Base-by-base conservation (phyloP, 2,888 invertebrate genomes). In the Luffia ferchaultella region DNA sequence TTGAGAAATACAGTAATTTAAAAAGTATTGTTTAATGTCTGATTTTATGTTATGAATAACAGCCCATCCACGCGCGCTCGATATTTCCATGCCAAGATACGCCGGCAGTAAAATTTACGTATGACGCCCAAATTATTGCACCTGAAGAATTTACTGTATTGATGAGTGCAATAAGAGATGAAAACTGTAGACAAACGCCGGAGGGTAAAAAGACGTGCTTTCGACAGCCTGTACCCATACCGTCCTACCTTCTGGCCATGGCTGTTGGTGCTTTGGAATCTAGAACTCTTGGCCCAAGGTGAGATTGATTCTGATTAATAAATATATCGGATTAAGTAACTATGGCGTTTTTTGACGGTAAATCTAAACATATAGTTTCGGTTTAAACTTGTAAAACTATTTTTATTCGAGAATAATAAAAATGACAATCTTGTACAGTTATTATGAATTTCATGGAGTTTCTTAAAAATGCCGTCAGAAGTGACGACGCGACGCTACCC, bases 31-130 rank as follows among this genome's bases (percentile, higher is more conserved):
- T n/a, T n/a, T n/a, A n/a, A n/a, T n/a, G n/a, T n/a, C n/a, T n/a
- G n/a, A n/a, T n/a, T n/a, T n/a, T n/a, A n/a, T n/a, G n/a, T n/a
- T n/a, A n/a, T n/a, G n/a, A n/a, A n/a, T n/a, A n/a, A 30, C 66
- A 93, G 90, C 91, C 94, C 1, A 95, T 96, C 57, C 94, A 96
- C 77, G 94, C 95, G 0, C 88, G 97, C 45, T 93, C 96, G 1
- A 88, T 97, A 57, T 61, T 96, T 1, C 97, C 97, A 0, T 97
- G 96, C 64, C 97, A 97, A 80, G 96, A 97, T 80, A 91, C 95
- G 0, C 97, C 97, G 0, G 88, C 90, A 0, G 93, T 96, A 0
- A 98, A 98, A 77, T 89, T 90, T 58, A 90, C 93, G 0, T 97
- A 96, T 68, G 85, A 88, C 50, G 94, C 95, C 5, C 71, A 85